A percentile compares a stretch with the other conserved stretches of the same genome.
phyloP scores from a whole-genome alignment of 1,140 invertebrate genomes.

The Amphibalanus amphitrite region DNA sequence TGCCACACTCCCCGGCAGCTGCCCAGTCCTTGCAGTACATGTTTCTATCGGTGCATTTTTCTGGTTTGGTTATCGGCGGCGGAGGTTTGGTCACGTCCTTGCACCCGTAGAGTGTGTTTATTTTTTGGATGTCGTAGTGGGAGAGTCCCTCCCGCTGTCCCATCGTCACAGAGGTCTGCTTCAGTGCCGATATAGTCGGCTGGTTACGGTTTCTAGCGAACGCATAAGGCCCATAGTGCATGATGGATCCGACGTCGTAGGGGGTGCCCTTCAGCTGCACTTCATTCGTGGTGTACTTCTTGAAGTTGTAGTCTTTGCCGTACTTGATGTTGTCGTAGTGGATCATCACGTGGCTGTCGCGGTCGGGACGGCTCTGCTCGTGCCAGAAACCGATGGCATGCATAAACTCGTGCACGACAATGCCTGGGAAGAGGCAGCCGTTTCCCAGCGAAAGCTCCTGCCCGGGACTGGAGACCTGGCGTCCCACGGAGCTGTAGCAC shows the following conservation, averaged over 20 bases:
- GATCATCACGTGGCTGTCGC: constrained; percentile 28
- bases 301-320: constrained; percentile 40
- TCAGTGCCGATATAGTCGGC: constrained; percentile 29
- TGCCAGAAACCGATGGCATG: constrained; percentile 27
- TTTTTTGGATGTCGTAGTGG: constrained; percentile 28
- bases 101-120: constrained; percentile 31
- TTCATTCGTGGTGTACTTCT: constrained; percentile 22
- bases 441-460: constrained; percentile 35
- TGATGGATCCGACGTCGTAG: constrained; percentile 32
- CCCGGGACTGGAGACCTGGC: constrained; percentile 25
- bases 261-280: constrained; percentile 3
- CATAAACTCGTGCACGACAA: constrained; percentile 28
- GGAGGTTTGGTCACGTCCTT: constrained; percentile 12
- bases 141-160: constrained; percentile 31
- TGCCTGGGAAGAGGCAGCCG: constrained; percentile 45
- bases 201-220: constrained; percentile 30
- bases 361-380: constrained; percentile 21
- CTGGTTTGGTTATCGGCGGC: constrained; percentile 5
- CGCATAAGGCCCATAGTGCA: constrained; percentile 36
- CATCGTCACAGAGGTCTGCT: constrained; percentile 24
- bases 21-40: constrained; percentile 2
- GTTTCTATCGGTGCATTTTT: constrained; percentile 10
- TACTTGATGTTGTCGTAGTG: constrained; percentile 54
- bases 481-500: constrained; percentile 37
- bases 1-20: no score